Evolutionary conservation across 2,888 invertebrate species (phyloP).

Genomic region (Hypercompe scribonia): DNA sequence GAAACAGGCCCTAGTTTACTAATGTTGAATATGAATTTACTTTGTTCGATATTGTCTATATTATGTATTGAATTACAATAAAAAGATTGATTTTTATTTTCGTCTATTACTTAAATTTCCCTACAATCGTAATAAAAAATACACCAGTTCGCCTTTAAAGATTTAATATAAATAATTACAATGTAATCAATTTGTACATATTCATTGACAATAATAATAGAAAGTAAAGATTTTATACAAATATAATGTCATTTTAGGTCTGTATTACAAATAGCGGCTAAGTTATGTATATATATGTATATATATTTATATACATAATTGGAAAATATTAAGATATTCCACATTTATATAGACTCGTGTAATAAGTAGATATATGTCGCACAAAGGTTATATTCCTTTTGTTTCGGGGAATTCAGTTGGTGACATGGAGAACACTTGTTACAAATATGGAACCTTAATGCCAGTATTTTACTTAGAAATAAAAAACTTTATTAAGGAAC

Average conservation of each 20-base stretch:
- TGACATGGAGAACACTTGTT: conserved; percentile 50
- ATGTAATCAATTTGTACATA: conserved; percentile 83
- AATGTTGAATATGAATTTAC: conserved; percentile 2
- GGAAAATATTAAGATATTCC: conserved; percentile 69
- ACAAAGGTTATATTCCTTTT: conserved; percentile 42
- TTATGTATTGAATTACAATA: conserved; percentile 4
- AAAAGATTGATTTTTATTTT: conserved; percentile 1
- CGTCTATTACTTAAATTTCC: not conserved
- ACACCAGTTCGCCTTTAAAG: conserved; percentile 71
- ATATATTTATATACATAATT: conserved; percentile 41
- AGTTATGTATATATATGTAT: conserved; percentile 57
- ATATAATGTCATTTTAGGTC: conserved; percentile 83
- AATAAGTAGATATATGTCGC: conserved; percentile 37
- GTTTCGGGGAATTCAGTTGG: conserved; percentile 42
- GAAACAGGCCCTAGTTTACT: not conserved
- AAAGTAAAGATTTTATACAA: conserved; percentile 84
- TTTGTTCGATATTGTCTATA: not conserved
- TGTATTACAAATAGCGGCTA: conserved; percentile 71
- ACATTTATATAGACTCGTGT: conserved; percentile 52
- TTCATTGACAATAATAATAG: conserved; percentile 81
- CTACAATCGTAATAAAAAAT: conserved; percentile 35
- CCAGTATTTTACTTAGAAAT: conserved; percentile 79
- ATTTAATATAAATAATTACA: conserved; percentile 85
- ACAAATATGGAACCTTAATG: conserved; percentile 74
- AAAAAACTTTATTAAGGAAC: conserved; percentile 83